Conservation (phyloP, 2,888 invertebrate species). For the Odontocerum albicorne region DNA sequence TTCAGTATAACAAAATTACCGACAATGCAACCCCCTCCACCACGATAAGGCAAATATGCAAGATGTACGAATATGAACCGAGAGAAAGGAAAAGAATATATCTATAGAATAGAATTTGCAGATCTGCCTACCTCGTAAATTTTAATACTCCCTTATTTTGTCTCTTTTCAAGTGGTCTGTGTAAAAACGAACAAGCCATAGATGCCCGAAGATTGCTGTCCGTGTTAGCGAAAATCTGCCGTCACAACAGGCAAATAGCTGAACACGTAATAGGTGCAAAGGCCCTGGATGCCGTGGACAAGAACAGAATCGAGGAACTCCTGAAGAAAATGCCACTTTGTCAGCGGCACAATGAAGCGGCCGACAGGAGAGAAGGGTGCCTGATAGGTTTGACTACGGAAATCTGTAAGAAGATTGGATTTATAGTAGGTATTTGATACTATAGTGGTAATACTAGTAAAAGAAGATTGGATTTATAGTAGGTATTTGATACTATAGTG, state of each 20-base stretch:
- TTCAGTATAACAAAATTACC: background rate
- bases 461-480: conserved; percentile 24
- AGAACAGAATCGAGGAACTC: background rate
- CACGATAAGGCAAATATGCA: background rate
- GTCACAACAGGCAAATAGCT: conserved; percentile 12
- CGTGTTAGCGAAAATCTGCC: conserved; percentile 22
- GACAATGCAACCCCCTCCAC: background rate
- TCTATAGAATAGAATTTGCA: no score
- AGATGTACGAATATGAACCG: no score
- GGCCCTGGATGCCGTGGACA: background rate
- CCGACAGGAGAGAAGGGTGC: background rate
- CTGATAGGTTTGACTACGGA: conserved; percentile 16
- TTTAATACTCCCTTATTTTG: no score
- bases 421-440: conserved; percentile 21
- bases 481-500: no score
- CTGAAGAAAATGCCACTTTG: conserved; percentile 3
- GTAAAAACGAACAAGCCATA: conserved; percentile 27
- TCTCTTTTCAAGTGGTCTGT: conserved; percentile 24
- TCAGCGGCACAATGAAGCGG: background rate
- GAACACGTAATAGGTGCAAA: conserved; percentile 17
- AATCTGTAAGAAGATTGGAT: conserved; percentile 25
- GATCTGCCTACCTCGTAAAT: no score
- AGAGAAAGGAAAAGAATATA: no score
- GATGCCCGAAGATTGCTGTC: conserved; percentile 24
- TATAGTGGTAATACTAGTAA: no score